A percentile compares a stretch with the other conserved stretches of the same genome.
Conservation (phyloP, 2,888 invertebrate species). For the Atethmia centrago region DNA sequence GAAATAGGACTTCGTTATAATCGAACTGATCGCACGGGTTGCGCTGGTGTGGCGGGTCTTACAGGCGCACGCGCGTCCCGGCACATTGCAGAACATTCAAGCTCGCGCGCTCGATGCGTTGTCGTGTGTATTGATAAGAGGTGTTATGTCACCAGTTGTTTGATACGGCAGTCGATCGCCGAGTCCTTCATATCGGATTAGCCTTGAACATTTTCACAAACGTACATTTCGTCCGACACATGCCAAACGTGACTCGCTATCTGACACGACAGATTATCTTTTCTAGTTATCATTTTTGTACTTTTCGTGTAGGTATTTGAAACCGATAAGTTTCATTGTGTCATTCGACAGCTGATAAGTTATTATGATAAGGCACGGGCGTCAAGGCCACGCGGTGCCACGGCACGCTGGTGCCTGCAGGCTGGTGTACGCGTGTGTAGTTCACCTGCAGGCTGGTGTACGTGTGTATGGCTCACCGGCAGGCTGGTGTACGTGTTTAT, state of each 20-base stretch:
- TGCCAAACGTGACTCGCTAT: conserved; percentile 72
- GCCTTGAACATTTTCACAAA: conserved; percentile 72
- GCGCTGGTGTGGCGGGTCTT: neutral
- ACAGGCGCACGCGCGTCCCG: too few species aligned
- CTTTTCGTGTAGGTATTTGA: conserved; percentile 52
- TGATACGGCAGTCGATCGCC: conserved; percentile 21
- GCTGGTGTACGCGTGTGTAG: too few species aligned
- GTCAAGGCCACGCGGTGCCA: neutral
- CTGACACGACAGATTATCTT: conserved; percentile 70
- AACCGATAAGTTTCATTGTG: conserved; percentile 45
- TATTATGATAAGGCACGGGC: neutral
- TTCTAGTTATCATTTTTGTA: conserved; percentile 65
- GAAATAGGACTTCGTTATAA: neutral
- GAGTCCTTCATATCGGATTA: conserved; percentile 59
- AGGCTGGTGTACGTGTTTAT: too few species aligned
- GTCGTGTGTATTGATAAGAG: conserved; percentile 31
- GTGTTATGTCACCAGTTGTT: conserved; percentile 30
- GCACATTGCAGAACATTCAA: neutral
- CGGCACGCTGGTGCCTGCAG: too few species aligned
- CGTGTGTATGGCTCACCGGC: too few species aligned
- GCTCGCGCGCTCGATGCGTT: neutral
- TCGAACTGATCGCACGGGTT: neutral
- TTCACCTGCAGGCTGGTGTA: too few species aligned
- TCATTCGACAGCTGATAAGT: conserved; percentile 31
- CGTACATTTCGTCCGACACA: conserved; percentile 60